phyloP scores from a whole-genome alignment of 2,113 vertebrate species.

The Ranitomeya variabilis region DNA sequence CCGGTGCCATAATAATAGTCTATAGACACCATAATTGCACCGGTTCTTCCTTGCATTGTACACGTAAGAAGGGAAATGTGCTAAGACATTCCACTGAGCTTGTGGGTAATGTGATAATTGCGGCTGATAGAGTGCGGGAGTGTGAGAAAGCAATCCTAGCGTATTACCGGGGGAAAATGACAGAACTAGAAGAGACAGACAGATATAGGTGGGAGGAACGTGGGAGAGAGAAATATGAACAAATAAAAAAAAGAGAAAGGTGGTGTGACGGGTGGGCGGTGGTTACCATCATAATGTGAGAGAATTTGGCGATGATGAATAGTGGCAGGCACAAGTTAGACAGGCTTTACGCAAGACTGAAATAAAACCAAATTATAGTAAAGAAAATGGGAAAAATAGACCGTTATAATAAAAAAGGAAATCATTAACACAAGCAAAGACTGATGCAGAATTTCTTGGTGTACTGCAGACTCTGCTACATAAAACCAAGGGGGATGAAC shows the following conservation, averaged over 20 bases:
- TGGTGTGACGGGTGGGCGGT: constrained; percentile 49
- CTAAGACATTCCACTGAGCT: constrained; percentile 34
- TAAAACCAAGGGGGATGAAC: background rate
- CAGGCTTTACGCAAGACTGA: constrained; percentile 2
- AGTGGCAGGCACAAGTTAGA: constrained; percentile 33
- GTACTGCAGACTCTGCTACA: background rate
- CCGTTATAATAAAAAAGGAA: background rate
- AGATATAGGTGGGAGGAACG: constrained; percentile 57
- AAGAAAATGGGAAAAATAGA: background rate
- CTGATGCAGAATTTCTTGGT: background rate
- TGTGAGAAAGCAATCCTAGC: constrained; percentile 34
- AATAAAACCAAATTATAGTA: constrained; percentile 35
- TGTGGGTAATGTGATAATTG: constrained; percentile 53
- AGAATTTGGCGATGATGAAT: constrained; percentile 23
- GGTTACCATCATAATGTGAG: constrained; percentile 42
- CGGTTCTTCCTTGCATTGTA: background rate
- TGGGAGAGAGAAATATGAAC: constrained; percentile 56
- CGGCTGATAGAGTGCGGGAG: constrained; percentile 40
- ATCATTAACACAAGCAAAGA: background rate
- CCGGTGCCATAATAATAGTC: background rate
- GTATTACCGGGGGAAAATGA: constrained; percentile 45
- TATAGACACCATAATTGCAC: background rate
- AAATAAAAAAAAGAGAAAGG: constrained; percentile 45
- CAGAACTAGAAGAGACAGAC: constrained; percentile 56
- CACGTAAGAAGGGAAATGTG: constrained; percentile 1